Conservation (phyloP, 2,797 vertebrate species). For the Allobates femoralis region DNA sequence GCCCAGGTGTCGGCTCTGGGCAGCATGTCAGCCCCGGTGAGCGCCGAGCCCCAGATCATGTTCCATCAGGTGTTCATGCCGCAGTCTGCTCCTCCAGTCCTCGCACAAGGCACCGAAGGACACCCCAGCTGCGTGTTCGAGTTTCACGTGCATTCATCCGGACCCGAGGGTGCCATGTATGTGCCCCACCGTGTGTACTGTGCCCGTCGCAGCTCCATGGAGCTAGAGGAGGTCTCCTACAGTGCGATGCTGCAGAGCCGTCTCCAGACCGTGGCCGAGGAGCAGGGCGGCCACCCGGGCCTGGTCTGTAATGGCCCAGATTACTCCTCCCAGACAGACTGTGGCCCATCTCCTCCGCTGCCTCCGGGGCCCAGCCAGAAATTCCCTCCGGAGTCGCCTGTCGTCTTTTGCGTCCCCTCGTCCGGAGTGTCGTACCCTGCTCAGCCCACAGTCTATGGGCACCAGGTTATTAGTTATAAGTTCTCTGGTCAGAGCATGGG, state of each 20-base stretch:
- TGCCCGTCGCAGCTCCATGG: conserved; percentile 85
- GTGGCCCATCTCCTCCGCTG: conserved; percentile 91
- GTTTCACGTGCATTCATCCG: conserved; percentile 82
- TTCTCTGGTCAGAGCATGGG: conserved; percentile 28
- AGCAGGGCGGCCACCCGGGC: conserved; percentile 81
- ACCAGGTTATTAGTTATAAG: conserved; percentile 84
- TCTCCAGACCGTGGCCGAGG: conserved; percentile 95
- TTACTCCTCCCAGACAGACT: conserved; percentile 87
- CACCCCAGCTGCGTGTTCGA: conserved; percentile 86
- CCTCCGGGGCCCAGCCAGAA: conserved; percentile 76
- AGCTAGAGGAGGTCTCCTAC: conserved; percentile 84
- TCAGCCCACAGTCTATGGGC: conserved; percentile 78
- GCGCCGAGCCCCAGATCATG: conserved; percentile 76
- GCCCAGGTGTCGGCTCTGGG: conserved; percentile 79
- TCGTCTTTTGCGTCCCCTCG: conserved; percentile 81
- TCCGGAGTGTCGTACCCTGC: conserved; percentile 78
- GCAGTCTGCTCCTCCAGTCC: conserved; percentile 88
- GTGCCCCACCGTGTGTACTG: conserved; percentile 81
- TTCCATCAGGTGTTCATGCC: conserved; percentile 83
- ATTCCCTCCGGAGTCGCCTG: conserved; percentile 78
- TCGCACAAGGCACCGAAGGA: conserved; percentile 79
- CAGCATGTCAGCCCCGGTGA: conserved; percentile 75
- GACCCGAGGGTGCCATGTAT: conserved; percentile 75
- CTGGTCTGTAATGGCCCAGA: conserved; percentile 85
- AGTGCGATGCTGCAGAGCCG: conserved; percentile 79